Evolutionary conservation across 2,888 invertebrate species (phyloP).

Genomic region (Ichneumoninae sp.): DNA sequence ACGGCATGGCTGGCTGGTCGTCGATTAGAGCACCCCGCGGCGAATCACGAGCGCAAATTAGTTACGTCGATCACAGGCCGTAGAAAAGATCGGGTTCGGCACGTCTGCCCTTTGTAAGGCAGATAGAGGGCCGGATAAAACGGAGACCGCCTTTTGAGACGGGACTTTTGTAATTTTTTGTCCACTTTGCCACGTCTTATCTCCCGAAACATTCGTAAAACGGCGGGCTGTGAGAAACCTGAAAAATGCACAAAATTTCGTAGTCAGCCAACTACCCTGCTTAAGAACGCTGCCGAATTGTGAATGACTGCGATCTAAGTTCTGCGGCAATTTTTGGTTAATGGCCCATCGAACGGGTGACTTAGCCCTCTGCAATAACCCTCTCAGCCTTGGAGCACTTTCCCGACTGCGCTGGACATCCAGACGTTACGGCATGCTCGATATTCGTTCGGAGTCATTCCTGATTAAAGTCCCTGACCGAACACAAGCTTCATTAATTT

Average conservation of each 20-base stretch:
- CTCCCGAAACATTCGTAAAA: too few relatives aligned
- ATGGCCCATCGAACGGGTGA: background rate
- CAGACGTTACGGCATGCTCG: background rate
- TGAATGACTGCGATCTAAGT: background rate
- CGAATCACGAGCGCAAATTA: background rate
- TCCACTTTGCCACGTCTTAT: too few relatives aligned
- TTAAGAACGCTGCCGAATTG: background rate
- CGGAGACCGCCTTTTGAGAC: background rate
- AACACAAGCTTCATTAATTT: background rate
- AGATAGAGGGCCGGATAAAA: background rate
- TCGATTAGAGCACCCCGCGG: background rate
- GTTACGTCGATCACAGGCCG: constrained; percentile 12
- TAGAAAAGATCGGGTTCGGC: background rate
- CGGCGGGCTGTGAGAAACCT: too few relatives aligned
- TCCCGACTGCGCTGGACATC: background rate
- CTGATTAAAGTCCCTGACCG: background rate
- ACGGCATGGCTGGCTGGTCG: background rate
- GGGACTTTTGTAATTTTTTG: too few relatives aligned
- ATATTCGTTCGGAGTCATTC: background rate
- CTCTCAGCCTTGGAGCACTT: background rate
- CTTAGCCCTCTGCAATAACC: background rate
- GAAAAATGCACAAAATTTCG: too few relatives aligned
- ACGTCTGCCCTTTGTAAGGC: background rate
- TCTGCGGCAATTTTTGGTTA: background rate
- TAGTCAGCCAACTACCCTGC: background rate